These are phyloP conservation scores for Cerceris rybyensis DNA, from an alignment of 2,888 invertebrate species.

Conservation along the genomic window DNA sequence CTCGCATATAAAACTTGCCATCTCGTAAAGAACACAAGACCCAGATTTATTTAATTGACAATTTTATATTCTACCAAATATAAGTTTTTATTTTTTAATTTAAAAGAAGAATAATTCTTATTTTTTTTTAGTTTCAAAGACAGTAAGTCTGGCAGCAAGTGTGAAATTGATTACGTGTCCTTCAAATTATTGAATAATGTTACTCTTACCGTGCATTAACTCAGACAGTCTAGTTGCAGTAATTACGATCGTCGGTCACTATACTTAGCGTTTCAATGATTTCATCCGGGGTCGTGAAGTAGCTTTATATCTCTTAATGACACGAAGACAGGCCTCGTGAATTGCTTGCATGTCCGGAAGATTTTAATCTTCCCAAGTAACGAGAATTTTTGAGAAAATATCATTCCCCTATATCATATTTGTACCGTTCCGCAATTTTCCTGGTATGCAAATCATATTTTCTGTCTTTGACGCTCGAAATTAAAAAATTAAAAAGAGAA, in stretches of 20 bases:
- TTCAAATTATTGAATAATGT: conserved; percentile 16
- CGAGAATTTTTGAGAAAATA: conserved; percentile 9
- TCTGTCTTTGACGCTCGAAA: too few relatives aligned
- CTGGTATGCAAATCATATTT: too few relatives aligned
- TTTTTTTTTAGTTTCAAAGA: too few relatives aligned
- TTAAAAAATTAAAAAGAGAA: too few relatives aligned
- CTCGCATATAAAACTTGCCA: too few relatives aligned
- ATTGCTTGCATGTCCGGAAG: conserved; percentile 25
- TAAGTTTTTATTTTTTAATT: too few relatives aligned
- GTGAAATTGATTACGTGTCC: background rate
- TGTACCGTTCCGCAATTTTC: too few relatives aligned
- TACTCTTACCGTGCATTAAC: conserved; percentile 7
- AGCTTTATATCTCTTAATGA: conserved; percentile 45
- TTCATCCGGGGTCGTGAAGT: conserved; percentile 53
- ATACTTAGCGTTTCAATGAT: conserved; percentile 57
- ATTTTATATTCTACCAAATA: too few relatives aligned
- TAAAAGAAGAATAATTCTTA: too few relatives aligned
- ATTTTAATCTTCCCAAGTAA: conserved; percentile 1
- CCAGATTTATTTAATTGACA: too few relatives aligned
- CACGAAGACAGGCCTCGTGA: conserved; percentile 31
- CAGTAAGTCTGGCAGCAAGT: background rate
- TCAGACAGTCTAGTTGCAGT: conserved; percentile 46
- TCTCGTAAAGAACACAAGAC: too few relatives aligned
- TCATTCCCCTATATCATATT: background rate
- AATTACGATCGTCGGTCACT: conserved; percentile 49